Percentiles rank a stretch among this genome's conserved stretches.
Evolutionary conservation across 2,888 invertebrate genomes (phyloP).

Genomic region (Eupithecia abbreviata): DNA sequence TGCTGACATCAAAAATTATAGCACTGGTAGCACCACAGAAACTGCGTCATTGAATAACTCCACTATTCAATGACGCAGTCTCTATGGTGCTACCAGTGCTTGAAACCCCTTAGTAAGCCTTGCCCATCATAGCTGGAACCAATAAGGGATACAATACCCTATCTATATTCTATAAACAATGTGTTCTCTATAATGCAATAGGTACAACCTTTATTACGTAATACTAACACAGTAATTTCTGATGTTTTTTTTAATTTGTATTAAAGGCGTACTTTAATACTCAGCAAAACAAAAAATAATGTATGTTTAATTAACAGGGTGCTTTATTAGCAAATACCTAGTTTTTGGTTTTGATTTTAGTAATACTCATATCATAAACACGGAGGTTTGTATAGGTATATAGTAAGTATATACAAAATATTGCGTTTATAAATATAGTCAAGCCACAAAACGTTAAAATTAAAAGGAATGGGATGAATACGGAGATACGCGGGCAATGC

Average conservation of each 20-base stretch:
- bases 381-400: too few species aligned
- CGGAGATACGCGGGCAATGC: neutral
- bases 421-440: too few species aligned
- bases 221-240: neutral
- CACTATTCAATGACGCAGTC: neutral
- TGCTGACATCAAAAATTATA: neutral
- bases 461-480: neutral
- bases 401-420: too few species aligned
- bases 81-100: neutral
- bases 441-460: neutral
- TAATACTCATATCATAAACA: too few species aligned
- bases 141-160: slow-evolving; percentile 1
- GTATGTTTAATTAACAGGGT: too few species aligned
- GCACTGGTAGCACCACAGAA: too few species aligned
- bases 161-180: slow-evolving; percentile 4
- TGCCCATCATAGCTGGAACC: neutral
- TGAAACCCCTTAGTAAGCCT: neutral
- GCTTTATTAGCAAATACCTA: too few species aligned
- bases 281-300: too few species aligned
- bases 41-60: too few species aligned
- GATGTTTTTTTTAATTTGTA: neutral
- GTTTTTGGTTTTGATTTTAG: too few species aligned
- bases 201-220: neutral
- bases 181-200: neutral
- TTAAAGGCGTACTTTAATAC: too few species aligned